phyloP scores from a whole-genome alignment of 2,113 vertebrate genomes.

The Anser cygnoides region DNA sequence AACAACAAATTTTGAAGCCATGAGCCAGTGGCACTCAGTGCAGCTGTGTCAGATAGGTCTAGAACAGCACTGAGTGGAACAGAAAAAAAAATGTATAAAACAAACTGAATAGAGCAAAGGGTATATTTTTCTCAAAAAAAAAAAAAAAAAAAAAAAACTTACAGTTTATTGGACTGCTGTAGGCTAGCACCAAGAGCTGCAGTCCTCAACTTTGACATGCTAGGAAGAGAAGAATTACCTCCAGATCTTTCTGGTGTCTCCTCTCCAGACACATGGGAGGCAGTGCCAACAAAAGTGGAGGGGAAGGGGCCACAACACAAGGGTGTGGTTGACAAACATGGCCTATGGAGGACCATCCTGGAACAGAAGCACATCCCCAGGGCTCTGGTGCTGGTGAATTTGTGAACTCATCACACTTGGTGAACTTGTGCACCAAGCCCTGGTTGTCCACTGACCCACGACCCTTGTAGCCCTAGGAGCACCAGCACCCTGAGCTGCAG shows the following conservation, averaged over 20 bases:
- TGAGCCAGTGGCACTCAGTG: neutral
- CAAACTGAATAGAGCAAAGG: neutral
- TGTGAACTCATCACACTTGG: neutral
- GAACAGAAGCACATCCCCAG: neutral
- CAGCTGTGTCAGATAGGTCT: neutral
- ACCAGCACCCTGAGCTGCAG: neutral
- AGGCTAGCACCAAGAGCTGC: neutral
- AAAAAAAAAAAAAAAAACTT: neutral
- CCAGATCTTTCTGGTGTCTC: neutral
- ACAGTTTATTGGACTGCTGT: neutral
- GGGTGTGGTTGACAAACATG: neutral
- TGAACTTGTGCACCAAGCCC: neutral
- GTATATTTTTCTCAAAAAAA: neutral
- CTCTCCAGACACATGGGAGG: neutral
- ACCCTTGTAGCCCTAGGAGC: neutral
- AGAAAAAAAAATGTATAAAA: neutral
- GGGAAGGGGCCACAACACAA: neutral
- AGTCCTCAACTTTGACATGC: neutral
- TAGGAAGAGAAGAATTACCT: neutral
- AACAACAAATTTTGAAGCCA: neutral
- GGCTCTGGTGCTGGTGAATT: neutral
- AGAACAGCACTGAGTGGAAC: neutral
- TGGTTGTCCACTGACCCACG: neutral
- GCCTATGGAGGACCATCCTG: neutral
- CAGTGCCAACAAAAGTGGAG: fast-evolving